Conservation (phyloP, 2,888 invertebrate species). For the Patella depressa region DNA sequence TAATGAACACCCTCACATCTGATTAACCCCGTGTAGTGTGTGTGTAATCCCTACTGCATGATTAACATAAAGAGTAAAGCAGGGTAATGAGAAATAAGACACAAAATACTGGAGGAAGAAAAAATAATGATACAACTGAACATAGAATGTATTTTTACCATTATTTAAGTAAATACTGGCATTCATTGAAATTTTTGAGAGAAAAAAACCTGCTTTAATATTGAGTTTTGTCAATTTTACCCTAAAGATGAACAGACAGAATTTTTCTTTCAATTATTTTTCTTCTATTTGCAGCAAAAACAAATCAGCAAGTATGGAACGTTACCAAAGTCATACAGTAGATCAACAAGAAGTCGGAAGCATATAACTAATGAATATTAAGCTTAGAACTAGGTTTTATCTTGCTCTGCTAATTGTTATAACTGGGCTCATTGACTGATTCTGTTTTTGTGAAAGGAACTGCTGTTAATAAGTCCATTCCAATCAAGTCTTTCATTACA, state of each 20-base stretch:
- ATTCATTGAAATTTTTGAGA: no score
- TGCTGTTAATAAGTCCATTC: conserved; percentile 7
- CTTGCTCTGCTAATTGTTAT: no score
- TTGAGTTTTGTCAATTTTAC: not conserved
- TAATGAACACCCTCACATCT: no score
- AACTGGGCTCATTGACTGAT: no score
- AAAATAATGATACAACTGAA: not conserved
- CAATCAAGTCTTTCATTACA: conserved; percentile 1
- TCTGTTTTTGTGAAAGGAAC: not conserved
- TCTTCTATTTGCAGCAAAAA: conserved; percentile 32
- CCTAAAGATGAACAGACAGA: not conserved
- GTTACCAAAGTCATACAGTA: conserved; percentile 34
- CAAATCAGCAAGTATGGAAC: conserved; percentile 40
- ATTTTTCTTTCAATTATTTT: conserved; percentile 3
- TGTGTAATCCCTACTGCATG: no score
- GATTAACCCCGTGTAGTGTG: no score
- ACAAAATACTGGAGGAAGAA: no score
- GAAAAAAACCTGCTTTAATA: no score
- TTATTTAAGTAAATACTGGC: not conserved
- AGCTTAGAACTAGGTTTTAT: not conserved
- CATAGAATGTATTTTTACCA: not conserved
- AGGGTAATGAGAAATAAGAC: no score
- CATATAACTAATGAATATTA: not conserved
- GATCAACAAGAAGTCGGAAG: conserved; percentile 19
- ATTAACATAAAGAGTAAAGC: no score